Evolutionary conservation across 2,888 invertebrate species (phyloP), one percentile per base, ranked within the genome.

Genomic region (Cynaeus angustus): DNA sequence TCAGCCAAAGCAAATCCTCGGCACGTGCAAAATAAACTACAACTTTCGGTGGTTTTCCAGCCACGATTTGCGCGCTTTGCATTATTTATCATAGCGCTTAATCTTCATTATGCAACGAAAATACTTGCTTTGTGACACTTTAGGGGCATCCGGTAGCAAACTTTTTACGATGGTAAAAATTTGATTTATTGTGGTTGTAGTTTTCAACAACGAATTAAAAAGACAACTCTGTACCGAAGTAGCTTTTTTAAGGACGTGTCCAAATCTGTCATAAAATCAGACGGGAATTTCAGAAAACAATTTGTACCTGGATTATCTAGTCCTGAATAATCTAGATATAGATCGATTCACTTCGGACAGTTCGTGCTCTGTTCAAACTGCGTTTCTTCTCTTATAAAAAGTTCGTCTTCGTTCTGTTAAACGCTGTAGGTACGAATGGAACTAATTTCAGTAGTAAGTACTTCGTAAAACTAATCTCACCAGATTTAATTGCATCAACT

Each of bases 71-170:
- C 61, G 45, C 69, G 52, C 37, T 66, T 52, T 58, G 52, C 69
- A 59, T 69, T 69, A 69, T 69, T 69, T 66, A 66, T 65, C 58
- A 43, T 38, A 43, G 45, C 45, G 16, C 52, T 69, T 65, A 58
- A 66, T 69, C 69, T 69, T 65, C 65, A 69, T 69, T 66, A 69
- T 58, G 65, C 45, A 65, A 58, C 28, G 53, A 66, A 69, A 69
- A 69, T 65, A 33, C 64, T 69, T 69, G 65, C 33, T 65, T 69
- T 58, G 65, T 59, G 69, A 66, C 69, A 66, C 59, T 69, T 68
- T 50, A 61, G 38, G 59, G 52, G 37, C 59, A 65, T 59, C 64
- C 56, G 56, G 38, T 43, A 58, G 41, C 68, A 56, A 58, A 58
- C 14, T 69, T 69, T 66, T 69, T 68, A 50, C 45, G 52, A 45